Evolutionary conservation across 2,113 vertebrate species (phyloP), one percentile per base, ranked within the genome.

Genomic region (Plectropomus leopardus): DNA sequence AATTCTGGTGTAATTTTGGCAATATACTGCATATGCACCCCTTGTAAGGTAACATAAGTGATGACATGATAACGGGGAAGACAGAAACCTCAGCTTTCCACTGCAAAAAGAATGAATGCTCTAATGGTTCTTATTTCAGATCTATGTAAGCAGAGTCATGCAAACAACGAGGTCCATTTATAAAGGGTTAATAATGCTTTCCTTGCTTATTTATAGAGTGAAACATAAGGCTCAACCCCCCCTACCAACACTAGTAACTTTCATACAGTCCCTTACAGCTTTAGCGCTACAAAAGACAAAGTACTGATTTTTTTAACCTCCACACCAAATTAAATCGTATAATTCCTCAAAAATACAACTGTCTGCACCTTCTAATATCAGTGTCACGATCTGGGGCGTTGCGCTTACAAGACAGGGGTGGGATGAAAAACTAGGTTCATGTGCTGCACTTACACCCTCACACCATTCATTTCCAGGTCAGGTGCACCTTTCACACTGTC

Each of bases 391-490:
- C 75, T 71, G 58, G 19, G 73, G 65, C 21, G 61, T 76, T 54
- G 48, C 7, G 11, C 55, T 53, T 61, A 28, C 70, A 51, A 67
- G 34, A 73, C 80, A 63, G 54, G 61, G 48, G 48, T 53, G 1
- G 42, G 23, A 75, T 88, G 80, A 85, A 83, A 86, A 89, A 90
- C 78, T 78, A 88, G 75, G 48, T 61, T 54, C 63, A 72, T 65
- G 57, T 42, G 80, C 76, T 88, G 80, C 86, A 81, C 87, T 88
- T 87, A 83, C 64, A 83, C 81, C 92, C 87, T 90, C 59, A 72
- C 84, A 58, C 85, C 84, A 88, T 89, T 90, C 83, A 82, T 94
- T 92, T 93, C 89, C 86, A 89, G 89, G 90, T 93, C 92, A 93
- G 92, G 91, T 93, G 93, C 91, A 89, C 72, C 79, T 83, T 87